These are phyloP conservation scores for Myripristis murdjan DNA, from an alignment of 2,797 vertebrate species.

Conservation along the genomic window DNA sequence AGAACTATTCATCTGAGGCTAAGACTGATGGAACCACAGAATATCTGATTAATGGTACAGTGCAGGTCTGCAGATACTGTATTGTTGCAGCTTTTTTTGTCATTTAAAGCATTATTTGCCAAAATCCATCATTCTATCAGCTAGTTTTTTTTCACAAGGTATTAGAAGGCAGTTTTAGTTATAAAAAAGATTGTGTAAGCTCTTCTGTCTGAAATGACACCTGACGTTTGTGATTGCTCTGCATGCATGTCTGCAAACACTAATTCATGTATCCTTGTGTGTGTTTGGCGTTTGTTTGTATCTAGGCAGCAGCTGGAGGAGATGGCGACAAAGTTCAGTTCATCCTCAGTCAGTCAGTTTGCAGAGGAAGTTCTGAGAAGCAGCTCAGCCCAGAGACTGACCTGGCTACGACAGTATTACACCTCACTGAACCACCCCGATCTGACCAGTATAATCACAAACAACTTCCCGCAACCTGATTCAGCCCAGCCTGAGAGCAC, in stretches of 20 bases:
- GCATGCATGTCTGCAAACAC: background rate
- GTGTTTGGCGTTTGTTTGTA: slow-evolving; percentile 2
- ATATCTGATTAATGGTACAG: slow-evolving; percentile 48
- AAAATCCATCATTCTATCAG: slow-evolving; percentile 6
- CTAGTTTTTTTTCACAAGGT: background rate
- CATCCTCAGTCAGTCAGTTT: slow-evolving; percentile 85
- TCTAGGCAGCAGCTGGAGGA: slow-evolving; percentile 92
- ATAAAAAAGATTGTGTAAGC: background rate
- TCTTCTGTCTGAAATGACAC: background rate
- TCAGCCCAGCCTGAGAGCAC: slow-evolving; percentile 36
- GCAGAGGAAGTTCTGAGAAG: slow-evolving; percentile 83
- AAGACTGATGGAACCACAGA: slow-evolving; percentile 23
- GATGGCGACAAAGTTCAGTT: slow-evolving; percentile 88
- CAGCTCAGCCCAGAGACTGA: slow-evolving; percentile 86
- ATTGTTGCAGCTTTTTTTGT: slow-evolving; percentile 41
- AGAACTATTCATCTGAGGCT: slow-evolving; percentile 48
- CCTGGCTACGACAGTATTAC: slow-evolving; percentile 90
- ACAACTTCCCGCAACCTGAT: slow-evolving; percentile 71
- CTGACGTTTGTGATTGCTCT: background rate
- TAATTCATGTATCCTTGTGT: background rate
- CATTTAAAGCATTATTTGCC: slow-evolving; percentile 26
- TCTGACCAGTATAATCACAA: slow-evolving; percentile 76
- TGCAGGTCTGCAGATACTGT: background rate
- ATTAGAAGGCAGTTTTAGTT: background rate
- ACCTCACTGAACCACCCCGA: slow-evolving; percentile 83